A percentile compares a stretch with the other conserved stretches of the same genome.
Evolutionary conservation across 2,888 invertebrate species (phyloP).

Genomic region (Chrysolina oricalcia): DNA sequence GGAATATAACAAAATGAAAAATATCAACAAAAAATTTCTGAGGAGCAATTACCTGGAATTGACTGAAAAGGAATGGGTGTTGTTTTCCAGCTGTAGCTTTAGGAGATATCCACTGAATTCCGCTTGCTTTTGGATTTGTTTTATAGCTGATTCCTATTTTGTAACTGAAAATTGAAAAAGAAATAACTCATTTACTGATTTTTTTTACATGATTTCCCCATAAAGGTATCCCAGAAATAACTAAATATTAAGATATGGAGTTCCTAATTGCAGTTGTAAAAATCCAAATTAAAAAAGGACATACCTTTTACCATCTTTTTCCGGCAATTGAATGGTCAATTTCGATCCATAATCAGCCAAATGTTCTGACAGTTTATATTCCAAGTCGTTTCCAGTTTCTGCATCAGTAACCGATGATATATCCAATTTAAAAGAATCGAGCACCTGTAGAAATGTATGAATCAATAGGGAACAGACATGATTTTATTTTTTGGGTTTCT

Average conservation of each 20-base stretch:
- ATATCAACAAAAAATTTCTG: no score
- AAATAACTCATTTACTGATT: no score
- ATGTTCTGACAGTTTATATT: slow-evolving; percentile 76
- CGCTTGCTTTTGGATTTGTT: slow-evolving; percentile 85
- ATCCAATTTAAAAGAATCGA: slow-evolving; percentile 83
- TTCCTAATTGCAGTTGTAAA: no score
- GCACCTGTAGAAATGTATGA: slow-evolving; percentile 73
- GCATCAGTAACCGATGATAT: slow-evolving; percentile 77
- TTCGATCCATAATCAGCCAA: slow-evolving; percentile 84
- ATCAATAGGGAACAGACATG: no score
- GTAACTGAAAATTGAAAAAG: slow-evolving; percentile 69
- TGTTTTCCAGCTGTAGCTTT: slow-evolving; percentile 91
- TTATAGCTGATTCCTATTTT: slow-evolving; percentile 81
- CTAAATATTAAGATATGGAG: no score
- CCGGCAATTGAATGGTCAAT: slow-evolving; percentile 81
- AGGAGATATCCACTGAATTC: slow-evolving; percentile 91
- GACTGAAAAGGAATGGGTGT: slow-evolving; percentile 89
- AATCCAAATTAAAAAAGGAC: not conserved
- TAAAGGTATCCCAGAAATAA: no score
- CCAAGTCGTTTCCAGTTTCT: slow-evolving; percentile 60
- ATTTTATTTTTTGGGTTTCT: no score
- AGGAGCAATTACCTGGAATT: slow-evolving; percentile 78
- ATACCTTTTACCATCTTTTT: slow-evolving; percentile 64
- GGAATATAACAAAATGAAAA: slow-evolving; percentile 37
- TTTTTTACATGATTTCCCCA: no score